Evolutionary conservation across 2,113 vertebrate genomes (phyloP).

Genomic region (Muscicapa adusta): DNA sequence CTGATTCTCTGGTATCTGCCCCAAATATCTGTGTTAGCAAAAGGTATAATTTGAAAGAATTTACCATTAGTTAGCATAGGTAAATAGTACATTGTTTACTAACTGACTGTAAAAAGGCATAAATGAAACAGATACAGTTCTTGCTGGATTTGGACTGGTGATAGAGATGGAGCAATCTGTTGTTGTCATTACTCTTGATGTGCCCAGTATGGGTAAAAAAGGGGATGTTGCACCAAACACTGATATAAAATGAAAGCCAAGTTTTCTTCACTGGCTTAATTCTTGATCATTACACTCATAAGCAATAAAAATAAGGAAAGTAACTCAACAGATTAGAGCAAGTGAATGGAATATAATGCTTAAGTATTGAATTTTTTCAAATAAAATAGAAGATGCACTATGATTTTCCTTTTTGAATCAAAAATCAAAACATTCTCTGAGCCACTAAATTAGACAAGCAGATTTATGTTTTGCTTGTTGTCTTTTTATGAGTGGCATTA

Average conservation of each 20-base stretch:
- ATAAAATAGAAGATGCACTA: neutral
- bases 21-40: neutral
- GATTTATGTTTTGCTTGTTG: neutral
- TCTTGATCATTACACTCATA: neutral
- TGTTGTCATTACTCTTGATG: neutral
- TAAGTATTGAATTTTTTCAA: neutral
- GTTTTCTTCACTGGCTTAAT: neutral
- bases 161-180: neutral
- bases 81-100: neutral
- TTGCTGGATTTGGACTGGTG: neutral
- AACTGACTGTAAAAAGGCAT: neutral
- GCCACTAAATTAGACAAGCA: neutral
- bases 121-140: neutral
- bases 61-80: neutral
- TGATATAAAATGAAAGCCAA: neutral
- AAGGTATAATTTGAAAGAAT: neutral
- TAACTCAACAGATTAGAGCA: neutral
- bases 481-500: neutral
- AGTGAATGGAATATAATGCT: neutral
- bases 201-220: neutral
- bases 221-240: neutral
- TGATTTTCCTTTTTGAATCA: neutral
- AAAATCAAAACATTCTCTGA: neutral
- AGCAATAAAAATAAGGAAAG: conserved; percentile 5
- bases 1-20: neutral